phyloP scores from a whole-genome alignment of 2,113 vertebrate species.

The Nettapus auritus region DNA sequence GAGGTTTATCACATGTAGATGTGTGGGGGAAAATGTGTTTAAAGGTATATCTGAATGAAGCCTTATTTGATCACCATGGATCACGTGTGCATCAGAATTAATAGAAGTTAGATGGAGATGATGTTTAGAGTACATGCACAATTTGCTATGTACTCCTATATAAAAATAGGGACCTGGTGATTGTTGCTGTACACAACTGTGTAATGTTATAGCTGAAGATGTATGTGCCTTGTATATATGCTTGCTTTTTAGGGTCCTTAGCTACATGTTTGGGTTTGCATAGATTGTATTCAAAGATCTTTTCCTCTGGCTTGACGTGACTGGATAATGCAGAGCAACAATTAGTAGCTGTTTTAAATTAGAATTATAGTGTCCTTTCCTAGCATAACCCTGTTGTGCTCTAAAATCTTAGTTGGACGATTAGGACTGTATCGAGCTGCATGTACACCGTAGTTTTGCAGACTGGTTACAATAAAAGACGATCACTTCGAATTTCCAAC shows the following conservation, averaged over 20 bases:
- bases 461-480: neutral
- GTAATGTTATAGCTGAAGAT: neutral
- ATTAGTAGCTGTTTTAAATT: neutral
- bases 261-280: neutral
- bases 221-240: rapidly evolving
- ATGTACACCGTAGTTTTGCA: neutral
- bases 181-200: neutral
- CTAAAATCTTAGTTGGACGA: rapidly evolving
- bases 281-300: neutral
- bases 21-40: neutral
- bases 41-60: neutral
- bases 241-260: neutral
- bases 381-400: neutral
- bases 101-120: neutral
- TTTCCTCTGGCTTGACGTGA: neutral
- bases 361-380: neutral
- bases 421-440: rapidly evolving
- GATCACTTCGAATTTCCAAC: neutral
- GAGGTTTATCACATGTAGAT: neutral
- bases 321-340: neutral
- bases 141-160: neutral
- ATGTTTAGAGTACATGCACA: too few species aligned
- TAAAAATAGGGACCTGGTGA: neutral
- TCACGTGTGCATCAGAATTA: neutral
- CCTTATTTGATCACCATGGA: neutral